Evolutionary conservation across 2,888 invertebrate species (phyloP).

Genomic region (Epirrita christyi): DNA sequence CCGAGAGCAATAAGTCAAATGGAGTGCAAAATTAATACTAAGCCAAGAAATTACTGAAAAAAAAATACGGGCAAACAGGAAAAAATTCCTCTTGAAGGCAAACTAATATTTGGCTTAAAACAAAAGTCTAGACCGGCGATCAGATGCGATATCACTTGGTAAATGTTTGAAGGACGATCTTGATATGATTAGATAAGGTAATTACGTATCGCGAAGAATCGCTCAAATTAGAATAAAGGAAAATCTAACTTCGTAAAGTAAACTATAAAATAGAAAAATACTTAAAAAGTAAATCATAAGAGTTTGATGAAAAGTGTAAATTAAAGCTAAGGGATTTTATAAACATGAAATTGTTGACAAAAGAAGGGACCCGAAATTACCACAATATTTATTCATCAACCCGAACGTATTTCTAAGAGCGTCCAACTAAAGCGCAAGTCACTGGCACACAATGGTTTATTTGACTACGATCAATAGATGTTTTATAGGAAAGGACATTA

Average conservation of each 20-base stretch:
- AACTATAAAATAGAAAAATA: background rate
- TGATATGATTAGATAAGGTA: slow-evolving; percentile 57
- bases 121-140: slow-evolving; percentile 20
- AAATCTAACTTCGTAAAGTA: background rate
- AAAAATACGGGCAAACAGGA: too few species aligned
- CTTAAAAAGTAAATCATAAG: background rate
- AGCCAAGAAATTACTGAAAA: background rate
- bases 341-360: slow-evolving; percentile 5
- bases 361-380: slow-evolving; percentile 42
- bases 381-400: slow-evolving; percentile 42
- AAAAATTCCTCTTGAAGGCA: too few species aligned
- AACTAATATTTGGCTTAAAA: background rate
- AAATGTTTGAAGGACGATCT: slow-evolving; percentile 56
- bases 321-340: background rate
- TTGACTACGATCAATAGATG: slow-evolving; percentile 9
- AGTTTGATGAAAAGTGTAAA: background rate
- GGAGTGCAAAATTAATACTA: slow-evolving; percentile 6
- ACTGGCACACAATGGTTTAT: slow-evolving; percentile 27
- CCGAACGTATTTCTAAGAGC: slow-evolving; percentile 37
- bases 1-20: slow-evolving; percentile 27
- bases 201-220: slow-evolving; percentile 30
- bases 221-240: slow-evolving; percentile 11
- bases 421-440: slow-evolving; percentile 51
- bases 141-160: slow-evolving; percentile 35
- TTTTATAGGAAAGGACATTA: background rate